Conservation (phyloP, 2,888 invertebrate species). For the Callosobruchus maculatus region DNA sequence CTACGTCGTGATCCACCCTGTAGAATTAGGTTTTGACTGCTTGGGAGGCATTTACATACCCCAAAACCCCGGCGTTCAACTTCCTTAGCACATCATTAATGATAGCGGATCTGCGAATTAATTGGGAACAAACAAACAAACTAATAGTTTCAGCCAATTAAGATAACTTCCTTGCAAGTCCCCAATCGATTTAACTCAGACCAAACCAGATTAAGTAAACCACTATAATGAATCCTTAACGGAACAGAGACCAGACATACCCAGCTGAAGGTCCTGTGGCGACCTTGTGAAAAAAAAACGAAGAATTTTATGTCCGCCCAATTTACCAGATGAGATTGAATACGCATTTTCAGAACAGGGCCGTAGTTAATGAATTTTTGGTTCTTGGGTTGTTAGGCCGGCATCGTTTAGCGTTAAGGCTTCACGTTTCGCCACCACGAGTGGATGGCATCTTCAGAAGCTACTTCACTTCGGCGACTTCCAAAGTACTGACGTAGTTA, state of each 20-base stretch:
- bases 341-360: background rate
- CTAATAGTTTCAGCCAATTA: background rate
- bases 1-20: too few relatives aligned
- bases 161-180: background rate
- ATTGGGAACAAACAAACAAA: background rate
- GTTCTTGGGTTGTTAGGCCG: too few relatives aligned
- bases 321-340: background rate
- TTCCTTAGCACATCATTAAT: too few relatives aligned
- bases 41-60: too few relatives aligned
- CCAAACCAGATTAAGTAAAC: background rate
- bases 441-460: too few relatives aligned
- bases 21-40: too few relatives aligned
- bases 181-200: background rate
- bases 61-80: too few relatives aligned
- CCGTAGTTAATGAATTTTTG: too few relatives aligned
- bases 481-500: too few relatives aligned
- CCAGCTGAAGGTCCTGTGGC: background rate
- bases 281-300: background rate
- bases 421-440: too few relatives aligned
- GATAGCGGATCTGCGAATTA: background rate
- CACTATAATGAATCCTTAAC: background rate
- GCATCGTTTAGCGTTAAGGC: too few relatives aligned
- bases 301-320: background rate
- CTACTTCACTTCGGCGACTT: too few relatives aligned
- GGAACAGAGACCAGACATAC: background rate